Evolutionary conservation across 1,140 invertebrate genomes (phyloP).

Genomic region (Phocides pigmalion): DNA sequence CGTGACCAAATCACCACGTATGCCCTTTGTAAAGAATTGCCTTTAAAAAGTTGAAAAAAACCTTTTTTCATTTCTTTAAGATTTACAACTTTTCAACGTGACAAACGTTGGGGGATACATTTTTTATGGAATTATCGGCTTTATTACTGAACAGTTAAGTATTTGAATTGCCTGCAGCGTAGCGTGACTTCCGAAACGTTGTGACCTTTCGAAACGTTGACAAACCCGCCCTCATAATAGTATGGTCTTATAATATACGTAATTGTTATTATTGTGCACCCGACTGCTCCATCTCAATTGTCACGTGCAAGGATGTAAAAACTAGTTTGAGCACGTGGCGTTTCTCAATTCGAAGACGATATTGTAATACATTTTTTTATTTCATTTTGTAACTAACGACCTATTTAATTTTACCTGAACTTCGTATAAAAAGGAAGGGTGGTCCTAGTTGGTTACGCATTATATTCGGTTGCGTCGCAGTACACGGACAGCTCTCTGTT

Average conservation of each 20-base stretch:
- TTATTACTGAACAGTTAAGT: background rate
- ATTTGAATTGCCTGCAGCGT: background rate
- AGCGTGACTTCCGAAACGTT: background rate
- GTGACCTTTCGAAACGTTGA: conserved; percentile 3
- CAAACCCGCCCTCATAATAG: conserved; percentile 11
- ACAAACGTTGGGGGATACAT: background rate
- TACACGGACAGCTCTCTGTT: too few species aligned
- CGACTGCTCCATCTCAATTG: background rate
- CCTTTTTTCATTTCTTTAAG: too few species aligned
- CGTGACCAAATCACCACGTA: conserved; percentile 4
- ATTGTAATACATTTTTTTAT: too few species aligned
- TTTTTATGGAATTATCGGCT: background rate
- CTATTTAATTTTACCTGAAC: too few species aligned
- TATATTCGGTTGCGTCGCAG: too few species aligned
- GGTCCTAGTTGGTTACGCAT: too few species aligned
- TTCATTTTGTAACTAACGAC: too few species aligned
- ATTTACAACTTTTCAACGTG: too few species aligned
- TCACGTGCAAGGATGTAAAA: conserved; percentile 18
- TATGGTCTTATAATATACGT: background rate
- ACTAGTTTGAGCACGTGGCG: background rate
- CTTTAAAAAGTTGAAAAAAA: too few species aligned
- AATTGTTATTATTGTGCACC: conserved; percentile 20
- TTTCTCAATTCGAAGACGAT: too few species aligned
- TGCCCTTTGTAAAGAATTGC: too few species aligned
- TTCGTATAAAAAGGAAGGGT: too few species aligned